Conservation (phyloP, 2,888 invertebrate species). For the Pharmacophagus antenor region DNA sequence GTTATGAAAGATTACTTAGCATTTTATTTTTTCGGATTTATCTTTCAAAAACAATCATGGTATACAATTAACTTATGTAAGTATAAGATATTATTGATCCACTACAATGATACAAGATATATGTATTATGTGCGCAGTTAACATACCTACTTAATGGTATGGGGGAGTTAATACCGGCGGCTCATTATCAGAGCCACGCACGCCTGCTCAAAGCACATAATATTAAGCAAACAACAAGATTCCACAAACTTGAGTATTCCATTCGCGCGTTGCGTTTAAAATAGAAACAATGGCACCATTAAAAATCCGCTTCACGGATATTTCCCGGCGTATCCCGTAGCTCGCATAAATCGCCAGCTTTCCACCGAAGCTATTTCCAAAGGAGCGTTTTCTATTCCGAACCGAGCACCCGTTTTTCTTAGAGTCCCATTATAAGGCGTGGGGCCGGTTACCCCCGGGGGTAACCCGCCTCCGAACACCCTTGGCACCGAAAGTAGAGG, state of each 20-base stretch:
- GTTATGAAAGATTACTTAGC: no score
- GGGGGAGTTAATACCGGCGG: constrained; percentile 18
- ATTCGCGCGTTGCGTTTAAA: constrained; percentile 77
- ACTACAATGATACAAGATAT: background rate
- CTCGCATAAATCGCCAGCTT: constrained; percentile 78
- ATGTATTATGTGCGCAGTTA: background rate
- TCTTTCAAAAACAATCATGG: no score
- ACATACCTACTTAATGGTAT: background rate
- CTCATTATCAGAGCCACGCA: constrained; percentile 38
- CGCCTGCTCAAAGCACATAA: constrained; percentile 38
- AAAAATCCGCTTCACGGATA: constrained; percentile 79
- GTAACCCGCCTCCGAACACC: constrained; percentile 41
- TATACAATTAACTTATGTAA: no score
- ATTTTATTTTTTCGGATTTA: no score
- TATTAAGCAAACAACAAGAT: constrained; percentile 51
- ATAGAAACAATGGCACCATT: constrained; percentile 79
- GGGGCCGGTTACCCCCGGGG: constrained; percentile 43
- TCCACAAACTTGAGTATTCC: constrained; percentile 69
- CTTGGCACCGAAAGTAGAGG: constrained; percentile 71
- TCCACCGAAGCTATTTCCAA: constrained; percentile 80
- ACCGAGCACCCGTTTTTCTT: constrained; percentile 80
- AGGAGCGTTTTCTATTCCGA: constrained; percentile 80
- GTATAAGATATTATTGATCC: no score
- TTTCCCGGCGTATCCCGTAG: constrained; percentile 77
- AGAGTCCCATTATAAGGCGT: constrained; percentile 75